Evolutionary conservation across 2,888 invertebrate genomes (phyloP).

Genomic region (Hetaerina titia): DNA sequence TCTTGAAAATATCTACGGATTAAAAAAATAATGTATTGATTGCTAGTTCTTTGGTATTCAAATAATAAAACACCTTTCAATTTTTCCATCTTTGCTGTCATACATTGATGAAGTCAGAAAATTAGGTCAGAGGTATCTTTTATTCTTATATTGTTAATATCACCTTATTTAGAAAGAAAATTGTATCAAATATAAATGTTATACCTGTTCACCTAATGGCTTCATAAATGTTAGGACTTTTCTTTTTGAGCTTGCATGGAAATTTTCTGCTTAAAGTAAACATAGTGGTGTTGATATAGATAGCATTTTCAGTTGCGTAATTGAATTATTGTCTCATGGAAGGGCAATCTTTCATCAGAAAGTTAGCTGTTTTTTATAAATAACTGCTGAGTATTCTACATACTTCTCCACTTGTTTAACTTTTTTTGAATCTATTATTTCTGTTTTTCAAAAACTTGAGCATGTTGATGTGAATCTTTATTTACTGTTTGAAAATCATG

Average conservation of each 20-base stretch:
- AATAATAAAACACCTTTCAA: not conserved
- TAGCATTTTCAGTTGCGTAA: not conserved
- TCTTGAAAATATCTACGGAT: no score
- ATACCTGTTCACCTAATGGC: not conserved
- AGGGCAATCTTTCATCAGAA: not conserved
- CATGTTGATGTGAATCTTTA: constrained; percentile 69
- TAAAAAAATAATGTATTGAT: no score
- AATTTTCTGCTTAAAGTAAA: not conserved
- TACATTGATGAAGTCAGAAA: not conserved
- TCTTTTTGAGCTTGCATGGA: not conserved
- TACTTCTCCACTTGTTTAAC: not conserved
- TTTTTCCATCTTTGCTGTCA: not conserved
- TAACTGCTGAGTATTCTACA: not conserved
- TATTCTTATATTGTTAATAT: not conserved
- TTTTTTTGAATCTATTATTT: constrained; percentile 5
- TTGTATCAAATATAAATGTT: not conserved
- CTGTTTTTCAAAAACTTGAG: constrained; percentile 68
- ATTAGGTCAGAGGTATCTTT: not conserved
- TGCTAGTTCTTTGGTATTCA: not conserved
- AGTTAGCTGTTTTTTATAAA: not conserved
- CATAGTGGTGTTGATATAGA: not conserved
- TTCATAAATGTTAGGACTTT: not conserved
- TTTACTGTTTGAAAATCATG: constrained; percentile 71
- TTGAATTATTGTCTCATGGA: not conserved
- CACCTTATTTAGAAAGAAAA: not conserved